Evolutionary conservation across 2,888 invertebrate genomes (phyloP), one percentile per base, ranked within the genome.

Genomic region (Camponotus fellah): DNA sequence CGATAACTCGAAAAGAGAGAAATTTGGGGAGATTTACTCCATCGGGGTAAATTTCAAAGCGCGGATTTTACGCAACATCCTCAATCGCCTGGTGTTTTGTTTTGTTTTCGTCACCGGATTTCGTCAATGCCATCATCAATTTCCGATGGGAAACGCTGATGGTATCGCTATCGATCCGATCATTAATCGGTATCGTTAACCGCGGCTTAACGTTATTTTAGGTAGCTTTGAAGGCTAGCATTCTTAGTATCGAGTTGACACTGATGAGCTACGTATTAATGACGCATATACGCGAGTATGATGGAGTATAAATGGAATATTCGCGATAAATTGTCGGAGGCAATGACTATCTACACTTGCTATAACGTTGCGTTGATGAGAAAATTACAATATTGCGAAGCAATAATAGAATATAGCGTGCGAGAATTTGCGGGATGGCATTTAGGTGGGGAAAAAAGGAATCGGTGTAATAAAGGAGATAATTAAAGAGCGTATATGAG

Each of bases 401-500:
- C 60, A 69, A 71, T 65, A 80, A 37, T 40, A 56, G 66, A 53
- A 26, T 34, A 21, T 64, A 64, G 53, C 37, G 43, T 77, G 34
- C 5, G 14, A 6, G 26, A 71, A 37, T 79, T 69, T 69, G 14
- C 21, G 58, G 4, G 21, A 21, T 17, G 32, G 14, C 34, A 32
- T 77, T 40, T 46, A 37, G 43, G 21, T 32, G 43, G 53, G 34
- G n/a, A 12, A 10, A 43, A 69, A 34, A 46, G 14, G 26, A 12
- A 71, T 37, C 56, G 3, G 21, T 14, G 14, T 21, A 32, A 46
- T 71, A 60, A 60, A 46, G 37, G 21, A 37, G 46, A 80, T 69
- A 71, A 79, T 80, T 56, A 46, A 71, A 60, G 37, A 34, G 60
- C 56, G 17, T 58, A 56, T 40, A 34, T 40, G 76, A 76, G 37